A percentile compares a stretch with the other conserved stretches of the same genome.
phyloP scores from a whole-genome alignment of 2,888 invertebrate genomes.

The Sphecodes monilicornis region DNA sequence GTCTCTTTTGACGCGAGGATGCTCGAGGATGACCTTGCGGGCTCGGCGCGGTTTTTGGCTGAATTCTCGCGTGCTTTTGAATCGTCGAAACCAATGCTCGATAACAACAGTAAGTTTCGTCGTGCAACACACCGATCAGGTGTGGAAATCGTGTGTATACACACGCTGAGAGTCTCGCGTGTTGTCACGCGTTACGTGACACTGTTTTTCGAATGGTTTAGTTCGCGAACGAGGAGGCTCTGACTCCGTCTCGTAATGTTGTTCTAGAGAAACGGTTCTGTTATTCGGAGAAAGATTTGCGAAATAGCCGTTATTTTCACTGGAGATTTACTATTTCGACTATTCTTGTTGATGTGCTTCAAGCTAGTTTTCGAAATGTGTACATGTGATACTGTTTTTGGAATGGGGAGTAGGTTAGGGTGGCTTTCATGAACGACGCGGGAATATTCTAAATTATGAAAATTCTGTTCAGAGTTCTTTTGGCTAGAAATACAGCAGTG shows the following conservation, averaged over 20 bases:
- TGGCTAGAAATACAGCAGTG: no score
- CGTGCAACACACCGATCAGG: neutral
- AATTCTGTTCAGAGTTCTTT: neutral
- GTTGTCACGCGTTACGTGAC: constrained; percentile 44
- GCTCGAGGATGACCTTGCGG: neutral
- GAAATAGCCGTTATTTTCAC: constrained; percentile 2
- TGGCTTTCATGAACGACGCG: neutral
- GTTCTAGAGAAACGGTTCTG: neutral
- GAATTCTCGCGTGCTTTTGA: neutral
- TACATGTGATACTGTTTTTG: no score
- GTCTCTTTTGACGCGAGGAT: constrained; percentile 39
- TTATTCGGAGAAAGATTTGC: neutral
- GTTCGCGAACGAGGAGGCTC: constrained; percentile 35
- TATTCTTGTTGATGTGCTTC: neutral
- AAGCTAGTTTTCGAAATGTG: no score
- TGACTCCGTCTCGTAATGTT: constrained; percentile 6
- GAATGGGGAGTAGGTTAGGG: no score
- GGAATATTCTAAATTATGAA: neutral
- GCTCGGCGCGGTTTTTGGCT: constrained; percentile 12
- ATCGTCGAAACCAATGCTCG: neutral
- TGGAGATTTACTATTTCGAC: constrained; percentile 5
- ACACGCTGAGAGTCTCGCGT: constrained; percentile 3
- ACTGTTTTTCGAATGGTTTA: constrained; percentile 35
- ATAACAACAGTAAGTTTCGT: constrained; percentile 20
- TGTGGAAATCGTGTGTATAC: constrained; percentile 2